A percentile compares a stretch with the other conserved stretches of the same genome.
Conservation (phyloP, 2,113 vertebrate species). For the Pedetes capensis region DNA sequence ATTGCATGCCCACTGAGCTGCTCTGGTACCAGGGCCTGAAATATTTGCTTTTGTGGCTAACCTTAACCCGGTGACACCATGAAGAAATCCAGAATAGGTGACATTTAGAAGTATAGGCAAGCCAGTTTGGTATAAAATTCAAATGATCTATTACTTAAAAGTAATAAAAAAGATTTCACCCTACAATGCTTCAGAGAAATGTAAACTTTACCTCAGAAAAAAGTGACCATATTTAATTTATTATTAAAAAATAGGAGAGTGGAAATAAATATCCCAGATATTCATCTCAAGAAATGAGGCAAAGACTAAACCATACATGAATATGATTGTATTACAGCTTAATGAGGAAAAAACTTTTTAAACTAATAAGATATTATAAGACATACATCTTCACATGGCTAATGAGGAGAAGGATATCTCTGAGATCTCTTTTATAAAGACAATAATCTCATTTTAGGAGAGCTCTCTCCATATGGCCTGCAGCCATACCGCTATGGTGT, state of each 20-base stretch:
- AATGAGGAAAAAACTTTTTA: not conserved
- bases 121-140: not conserved
- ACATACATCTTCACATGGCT: not conserved
- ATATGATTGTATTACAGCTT: not conserved
- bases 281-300: not conserved
- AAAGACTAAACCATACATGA: not conserved
- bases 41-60: not conserved
- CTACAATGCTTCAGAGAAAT: not conserved
- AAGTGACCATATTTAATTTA: not conserved
- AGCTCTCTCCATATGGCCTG: not conserved
- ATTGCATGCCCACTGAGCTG: not conserved
- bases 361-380: not conserved
- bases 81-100: not conserved
- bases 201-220: not conserved
- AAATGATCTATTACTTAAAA: not conserved
- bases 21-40: fast-evolving
- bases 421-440: not conserved
- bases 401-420: not conserved
- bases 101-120: not conserved
- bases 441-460: not conserved
- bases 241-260: not conserved
- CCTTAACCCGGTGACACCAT: not conserved
- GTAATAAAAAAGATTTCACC: not conserved
- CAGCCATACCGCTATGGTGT: too few species aligned
- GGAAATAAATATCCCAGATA: not conserved